Percentiles rank a stretch among this genome's conserved stretches.
Evolutionary conservation across 1,140 invertebrate species (phyloP).

Genomic region (Chironomus tepperi): DNA sequence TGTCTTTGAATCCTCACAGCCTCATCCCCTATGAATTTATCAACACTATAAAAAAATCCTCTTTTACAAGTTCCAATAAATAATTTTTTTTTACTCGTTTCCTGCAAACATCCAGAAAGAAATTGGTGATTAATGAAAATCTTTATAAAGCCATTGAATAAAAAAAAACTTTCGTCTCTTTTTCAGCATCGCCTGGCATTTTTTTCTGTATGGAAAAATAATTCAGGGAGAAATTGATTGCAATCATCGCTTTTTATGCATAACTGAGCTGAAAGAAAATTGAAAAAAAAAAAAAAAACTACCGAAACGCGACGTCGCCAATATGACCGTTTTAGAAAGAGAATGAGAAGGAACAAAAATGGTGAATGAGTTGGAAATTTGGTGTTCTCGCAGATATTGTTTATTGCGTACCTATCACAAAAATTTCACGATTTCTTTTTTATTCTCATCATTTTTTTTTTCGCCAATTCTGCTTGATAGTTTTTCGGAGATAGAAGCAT

Average conservation of each 20-base stretch:
- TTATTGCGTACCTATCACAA: background rate
- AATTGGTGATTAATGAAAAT: slow-evolving; percentile 6
- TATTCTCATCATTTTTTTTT: slow-evolving; percentile 4
- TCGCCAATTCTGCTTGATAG: background rate
- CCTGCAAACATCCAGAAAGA: background rate
- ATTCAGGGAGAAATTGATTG: slow-evolving; percentile 1
- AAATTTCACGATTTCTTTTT: no score
- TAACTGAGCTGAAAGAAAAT: slow-evolving; percentile 13
- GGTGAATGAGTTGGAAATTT: background rate
- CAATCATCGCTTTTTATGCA: slow-evolving; percentile 12
- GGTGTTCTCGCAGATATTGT: background rate
- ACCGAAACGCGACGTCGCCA: slow-evolving; percentile 19
- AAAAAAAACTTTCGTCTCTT: background rate
- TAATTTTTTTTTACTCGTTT: background rate
- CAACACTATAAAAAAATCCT: no score
- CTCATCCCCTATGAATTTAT: no score
- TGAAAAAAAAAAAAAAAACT: background rate
- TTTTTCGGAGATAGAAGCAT: background rate
- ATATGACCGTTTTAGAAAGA: slow-evolving; percentile 17
- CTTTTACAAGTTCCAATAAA: background rate
- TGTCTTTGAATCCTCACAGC: no score
- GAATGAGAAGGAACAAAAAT: background rate
- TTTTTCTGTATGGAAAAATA: no score
- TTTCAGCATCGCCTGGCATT: no score
- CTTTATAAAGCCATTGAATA: background rate